These are phyloP conservation scores for Scaptomyza flava DNA, from an alignment of 2,888 invertebrate species.

Conservation along the genomic window DNA sequence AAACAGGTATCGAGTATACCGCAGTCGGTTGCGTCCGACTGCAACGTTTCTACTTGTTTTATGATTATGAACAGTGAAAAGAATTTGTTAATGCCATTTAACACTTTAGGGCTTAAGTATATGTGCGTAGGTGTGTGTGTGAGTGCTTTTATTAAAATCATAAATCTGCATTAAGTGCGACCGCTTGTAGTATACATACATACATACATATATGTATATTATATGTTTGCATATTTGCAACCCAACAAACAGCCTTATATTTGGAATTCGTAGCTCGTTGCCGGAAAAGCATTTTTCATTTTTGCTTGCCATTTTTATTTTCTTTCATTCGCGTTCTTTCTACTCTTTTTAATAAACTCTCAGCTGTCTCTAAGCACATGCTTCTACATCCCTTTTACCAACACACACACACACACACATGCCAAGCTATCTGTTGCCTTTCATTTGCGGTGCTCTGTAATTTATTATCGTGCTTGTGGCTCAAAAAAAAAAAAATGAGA, in stretches of 20 bases:
- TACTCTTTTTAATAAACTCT: conserved; percentile 72
- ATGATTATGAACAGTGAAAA: conserved; percentile 9
- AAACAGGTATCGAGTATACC: no score
- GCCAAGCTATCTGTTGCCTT: conserved; percentile 33
- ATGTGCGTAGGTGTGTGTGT: conserved; percentile 4
- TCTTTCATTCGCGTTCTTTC: conserved; percentile 8
- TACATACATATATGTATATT: background rate
- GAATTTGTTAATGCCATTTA: conserved; percentile 48
- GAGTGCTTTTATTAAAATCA: conserved; percentile 70
- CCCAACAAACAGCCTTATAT: conserved; percentile 26
- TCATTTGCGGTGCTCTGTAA: conserved; percentile 54
- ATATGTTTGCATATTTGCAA: background rate
- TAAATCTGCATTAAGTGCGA: conserved; percentile 73
- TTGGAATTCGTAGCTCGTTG: conserved; percentile 21
- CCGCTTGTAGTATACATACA: conserved; percentile 33
- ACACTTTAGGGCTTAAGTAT: conserved; percentile 50
- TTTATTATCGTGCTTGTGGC: conserved; percentile 54
- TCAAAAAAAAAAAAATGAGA: conserved; percentile 14
- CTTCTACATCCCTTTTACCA: conserved; percentile 51
- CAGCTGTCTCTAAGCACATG: conserved; percentile 59
- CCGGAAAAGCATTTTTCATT: conserved; percentile 71
- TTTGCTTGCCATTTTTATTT: conserved; percentile 51
- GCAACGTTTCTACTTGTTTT: conserved; percentile 1
- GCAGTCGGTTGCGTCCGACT: no score
- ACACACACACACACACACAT: conserved; percentile 7